phyloP scores from a whole-genome alignment of 2,113 vertebrate genomes.

The Lasiurus borealis region DNA sequence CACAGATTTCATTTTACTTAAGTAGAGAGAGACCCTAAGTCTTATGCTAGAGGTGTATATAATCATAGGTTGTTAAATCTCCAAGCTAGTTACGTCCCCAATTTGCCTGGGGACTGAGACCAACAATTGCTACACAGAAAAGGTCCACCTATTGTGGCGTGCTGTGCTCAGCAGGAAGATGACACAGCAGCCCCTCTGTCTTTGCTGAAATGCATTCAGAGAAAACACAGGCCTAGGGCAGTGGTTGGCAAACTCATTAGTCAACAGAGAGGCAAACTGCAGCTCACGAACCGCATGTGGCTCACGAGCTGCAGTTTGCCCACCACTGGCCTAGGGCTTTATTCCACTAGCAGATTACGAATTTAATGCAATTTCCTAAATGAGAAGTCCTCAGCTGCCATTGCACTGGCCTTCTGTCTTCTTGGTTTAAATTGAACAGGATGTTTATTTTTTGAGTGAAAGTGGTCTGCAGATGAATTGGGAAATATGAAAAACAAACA shows the following conservation, averaged over 20 bases:
- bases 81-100: conserved; percentile 20
- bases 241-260: too few species aligned
- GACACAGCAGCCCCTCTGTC: conserved; percentile 5
- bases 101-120: conserved; percentile 58
- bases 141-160: not conserved
- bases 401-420: not conserved
- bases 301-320: too few species aligned
- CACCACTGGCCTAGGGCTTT: not conserved
- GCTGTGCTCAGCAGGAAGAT: conserved; percentile 23
- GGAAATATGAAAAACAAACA: conserved; percentile 2
- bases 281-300: too few species aligned
- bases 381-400: conserved; percentile 24
- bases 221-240: not conserved
- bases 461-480: not conserved
- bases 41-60: conserved; percentile 56
- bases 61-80: conserved; percentile 79
- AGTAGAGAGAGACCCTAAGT: conserved; percentile 68
- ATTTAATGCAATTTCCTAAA: conserved; percentile 54
- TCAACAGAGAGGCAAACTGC: too few species aligned
- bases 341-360: conserved; percentile 31
- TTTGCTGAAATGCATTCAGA: conserved; percentile 38
- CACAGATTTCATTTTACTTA: conserved; percentile 67
- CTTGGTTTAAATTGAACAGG: conserved; percentile 2
- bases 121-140: conserved; percentile 68
- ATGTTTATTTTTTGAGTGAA: conserved; percentile 44